These are phyloP conservation scores for Pterocles orientalis DNA, from an alignment of 2,113 vertebrate species.

Conservation along the genomic window DNA sequence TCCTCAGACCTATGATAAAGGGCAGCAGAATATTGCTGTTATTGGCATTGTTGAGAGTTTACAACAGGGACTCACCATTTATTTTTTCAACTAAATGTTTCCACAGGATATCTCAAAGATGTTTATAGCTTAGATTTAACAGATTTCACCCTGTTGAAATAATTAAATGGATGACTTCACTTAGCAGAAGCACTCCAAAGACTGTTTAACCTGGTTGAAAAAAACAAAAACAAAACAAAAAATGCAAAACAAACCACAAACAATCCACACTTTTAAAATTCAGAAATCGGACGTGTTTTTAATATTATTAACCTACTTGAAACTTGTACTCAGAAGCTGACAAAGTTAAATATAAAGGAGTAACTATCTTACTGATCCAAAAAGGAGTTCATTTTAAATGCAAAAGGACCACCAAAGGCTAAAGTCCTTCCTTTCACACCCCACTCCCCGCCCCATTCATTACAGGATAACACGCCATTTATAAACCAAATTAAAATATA, in stretches of 20 bases:
- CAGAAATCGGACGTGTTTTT: neutral
- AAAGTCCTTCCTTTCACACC: neutral
- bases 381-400: neutral
- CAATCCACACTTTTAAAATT: neutral
- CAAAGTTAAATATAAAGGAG: neutral
- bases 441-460: neutral
- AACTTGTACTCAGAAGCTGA: neutral
- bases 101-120: neutral
- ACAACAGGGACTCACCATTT: neutral
- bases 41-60: neutral
- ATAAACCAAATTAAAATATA: neutral
- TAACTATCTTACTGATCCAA: neutral
- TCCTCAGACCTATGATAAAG: neutral
- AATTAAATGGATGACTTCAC: neutral
- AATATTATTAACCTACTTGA: neutral
- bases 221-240: fast-evolving
- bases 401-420: neutral
- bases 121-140: constrained; percentile 1
- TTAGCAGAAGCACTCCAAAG: neutral
- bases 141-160: constrained; percentile 1
- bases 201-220: neutral
- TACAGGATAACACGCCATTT: neutral
- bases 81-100: constrained; percentile 29
- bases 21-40: neutral
- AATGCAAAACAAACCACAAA: neutral